A percentile compares a stretch with the other conserved stretches of the same genome.
These are phyloP conservation scores for Sebastiscus tertius DNA, from an alignment of 2,797 vertebrate genomes.

Conservation along the genomic window DNA sequence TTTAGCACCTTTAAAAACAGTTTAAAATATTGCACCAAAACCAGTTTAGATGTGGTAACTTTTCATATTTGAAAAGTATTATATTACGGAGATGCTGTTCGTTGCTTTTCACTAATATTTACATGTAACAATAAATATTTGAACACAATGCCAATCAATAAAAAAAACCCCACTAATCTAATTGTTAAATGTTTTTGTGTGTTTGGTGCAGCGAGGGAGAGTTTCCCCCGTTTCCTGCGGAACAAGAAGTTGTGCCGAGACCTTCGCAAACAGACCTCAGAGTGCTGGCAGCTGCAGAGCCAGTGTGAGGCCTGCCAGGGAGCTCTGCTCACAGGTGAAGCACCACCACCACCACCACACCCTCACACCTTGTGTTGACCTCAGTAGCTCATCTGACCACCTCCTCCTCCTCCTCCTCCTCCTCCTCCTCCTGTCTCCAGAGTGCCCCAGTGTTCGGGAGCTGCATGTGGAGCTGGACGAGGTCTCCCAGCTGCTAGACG, in stretches of 20 bases:
- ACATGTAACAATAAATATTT: neutral
- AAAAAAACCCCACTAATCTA: neutral
- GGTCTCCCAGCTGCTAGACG: conserved; percentile 85
- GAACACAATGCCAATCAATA: neutral
- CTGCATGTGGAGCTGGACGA: conserved; percentile 88
- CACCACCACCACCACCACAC: neutral
- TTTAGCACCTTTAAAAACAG: neutral
- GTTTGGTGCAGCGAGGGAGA: conserved; percentile 53
- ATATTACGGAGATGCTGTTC: neutral
- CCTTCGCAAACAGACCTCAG: conserved; percentile 85
- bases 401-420: neutral
- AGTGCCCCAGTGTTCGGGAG: conserved; percentile 87
- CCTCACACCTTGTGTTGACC: neutral
- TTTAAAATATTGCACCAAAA: neutral
- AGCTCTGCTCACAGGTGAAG: conserved; percentile 85
- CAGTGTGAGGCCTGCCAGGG: conserved; percentile 90
- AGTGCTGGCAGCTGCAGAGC: conserved; percentile 87
- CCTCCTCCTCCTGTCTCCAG: conserved; percentile 64
- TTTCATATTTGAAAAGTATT: neutral
- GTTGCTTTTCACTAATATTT: neutral
- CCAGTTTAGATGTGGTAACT: too few species aligned
- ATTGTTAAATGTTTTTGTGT: neutral
- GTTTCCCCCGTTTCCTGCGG: conserved; percentile 63
- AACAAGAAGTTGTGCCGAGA: conserved; percentile 82
- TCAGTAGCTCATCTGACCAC: neutral